phyloP scores from a whole-genome alignment of 2,113 vertebrate species.

The Ceratotherium simum region DNA sequence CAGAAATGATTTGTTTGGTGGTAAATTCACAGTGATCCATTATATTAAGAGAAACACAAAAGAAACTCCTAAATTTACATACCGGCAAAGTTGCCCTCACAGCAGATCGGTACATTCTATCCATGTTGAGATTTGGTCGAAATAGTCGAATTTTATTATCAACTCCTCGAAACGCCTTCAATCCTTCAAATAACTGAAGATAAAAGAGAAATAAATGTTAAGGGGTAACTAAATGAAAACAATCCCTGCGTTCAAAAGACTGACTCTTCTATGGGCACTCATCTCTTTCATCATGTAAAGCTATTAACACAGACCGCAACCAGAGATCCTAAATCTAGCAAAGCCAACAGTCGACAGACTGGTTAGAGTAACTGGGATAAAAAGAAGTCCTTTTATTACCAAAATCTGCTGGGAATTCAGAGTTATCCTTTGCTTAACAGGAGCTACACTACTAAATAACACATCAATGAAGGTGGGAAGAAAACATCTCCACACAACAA shows the following conservation, averaged over 20 bases:
- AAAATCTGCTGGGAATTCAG: background rate
- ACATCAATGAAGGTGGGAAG: background rate
- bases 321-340: background rate
- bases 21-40: background rate
- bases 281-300: background rate
- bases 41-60: background rate
- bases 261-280: background rate
- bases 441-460: background rate
- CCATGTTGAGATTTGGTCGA: constrained; percentile 93
- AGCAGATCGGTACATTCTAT: constrained; percentile 91
- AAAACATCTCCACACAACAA: background rate
- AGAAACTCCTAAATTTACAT: constrained; percentile 67
- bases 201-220: background rate
- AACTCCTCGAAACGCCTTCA: constrained; percentile 93
- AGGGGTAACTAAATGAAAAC: background rate
- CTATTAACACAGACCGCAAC: background rate
- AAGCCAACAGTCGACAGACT: background rate
- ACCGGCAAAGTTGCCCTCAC: constrained; percentile 92
- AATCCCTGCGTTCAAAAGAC: background rate
- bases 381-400: background rate
- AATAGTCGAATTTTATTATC: constrained; percentile 93
- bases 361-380: background rate
- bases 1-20: background rate
- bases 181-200: constrained; percentile 93
- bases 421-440: background rate